These are phyloP conservation scores for Ophioninae sp. DNA, from an alignment of 2,888 invertebrate species.

Conservation along the genomic window DNA sequence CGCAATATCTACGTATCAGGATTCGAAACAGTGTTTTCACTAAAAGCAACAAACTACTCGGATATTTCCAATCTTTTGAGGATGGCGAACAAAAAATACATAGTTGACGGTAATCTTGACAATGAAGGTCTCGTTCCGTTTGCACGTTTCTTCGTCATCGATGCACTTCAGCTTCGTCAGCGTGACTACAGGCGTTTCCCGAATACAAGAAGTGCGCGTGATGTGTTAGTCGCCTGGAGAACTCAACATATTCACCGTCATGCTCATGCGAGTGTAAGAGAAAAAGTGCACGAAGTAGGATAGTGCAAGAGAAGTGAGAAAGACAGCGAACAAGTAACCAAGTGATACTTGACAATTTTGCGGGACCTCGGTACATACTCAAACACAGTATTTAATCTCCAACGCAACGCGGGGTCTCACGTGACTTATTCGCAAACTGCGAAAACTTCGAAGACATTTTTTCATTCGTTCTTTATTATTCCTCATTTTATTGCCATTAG, in stretches of 20 bases:
- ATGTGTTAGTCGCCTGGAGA: background rate
- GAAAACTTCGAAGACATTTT: slow-evolving; percentile 74
- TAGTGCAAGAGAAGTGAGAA: slow-evolving; percentile 30
- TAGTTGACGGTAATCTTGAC: too few species aligned
- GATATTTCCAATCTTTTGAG: too few species aligned
- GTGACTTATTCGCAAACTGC: slow-evolving; percentile 62
- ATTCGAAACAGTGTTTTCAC: background rate
- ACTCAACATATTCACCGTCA: slow-evolving; percentile 38
- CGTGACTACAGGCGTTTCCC: background rate
- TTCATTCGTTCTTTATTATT: slow-evolving; percentile 64
- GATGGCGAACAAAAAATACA: too few species aligned
- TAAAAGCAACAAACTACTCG: background rate
- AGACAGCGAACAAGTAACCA: slow-evolving; percentile 24
- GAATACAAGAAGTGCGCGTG: background rate
- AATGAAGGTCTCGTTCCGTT: background rate
- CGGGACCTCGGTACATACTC: slow-evolving; percentile 54
- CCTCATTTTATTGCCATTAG: slow-evolving; percentile 77
- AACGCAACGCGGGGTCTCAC: slow-evolving; percentile 48
- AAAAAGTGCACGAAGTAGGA: slow-evolving; percentile 1
- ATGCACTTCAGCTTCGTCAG: background rate
- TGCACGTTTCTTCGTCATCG: background rate
- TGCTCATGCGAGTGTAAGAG: slow-evolving; percentile 58
- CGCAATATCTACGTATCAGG: background rate
- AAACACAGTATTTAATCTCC: slow-evolving; percentile 33
- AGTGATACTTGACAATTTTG: slow-evolving; percentile 18